phyloP scores from a whole-genome alignment of 2,888 invertebrate genomes.

The Campopleginae sp. region DNA sequence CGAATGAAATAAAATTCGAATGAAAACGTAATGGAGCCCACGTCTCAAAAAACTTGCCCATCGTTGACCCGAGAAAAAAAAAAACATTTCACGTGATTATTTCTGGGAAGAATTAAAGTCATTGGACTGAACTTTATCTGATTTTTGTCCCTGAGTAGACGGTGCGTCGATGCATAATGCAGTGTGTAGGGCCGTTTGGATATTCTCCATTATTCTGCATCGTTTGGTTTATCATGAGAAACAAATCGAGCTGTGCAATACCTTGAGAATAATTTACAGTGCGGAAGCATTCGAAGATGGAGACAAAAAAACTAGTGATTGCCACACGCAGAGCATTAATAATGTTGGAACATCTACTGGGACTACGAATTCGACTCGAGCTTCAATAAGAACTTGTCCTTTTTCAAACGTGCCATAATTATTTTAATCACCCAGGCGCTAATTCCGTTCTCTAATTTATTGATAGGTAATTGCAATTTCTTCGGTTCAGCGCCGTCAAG shows the following conservation, averaged over 20 bases:
- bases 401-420: neutral
- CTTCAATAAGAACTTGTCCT: neutral
- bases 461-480: neutral
- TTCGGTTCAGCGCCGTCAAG: neutral
- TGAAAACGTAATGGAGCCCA: neutral
- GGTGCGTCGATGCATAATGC: neutral
- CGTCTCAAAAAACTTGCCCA: neutral
- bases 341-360: slow-evolving; percentile 15
- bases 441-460: neutral
- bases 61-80: neutral
- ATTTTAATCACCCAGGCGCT: neutral
- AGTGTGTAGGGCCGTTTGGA: neutral
- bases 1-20: too few species aligned
- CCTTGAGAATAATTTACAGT: slow-evolving; percentile 2
- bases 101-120: neutral
- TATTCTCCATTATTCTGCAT: neutral
- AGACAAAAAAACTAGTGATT: neutral
- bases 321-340: neutral
- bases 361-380: slow-evolving; percentile 1
- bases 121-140: neutral
- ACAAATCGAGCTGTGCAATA: neutral
- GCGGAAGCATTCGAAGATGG: slow-evolving; percentile 16
- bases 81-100: neutral
- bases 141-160: neutral
- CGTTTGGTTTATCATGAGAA: slow-evolving; percentile 16